Percentiles rank a stretch among this genome's conserved stretches.
Conservation (phyloP, 2,888 invertebrate genomes). For the Orthosia incerta region DNA sequence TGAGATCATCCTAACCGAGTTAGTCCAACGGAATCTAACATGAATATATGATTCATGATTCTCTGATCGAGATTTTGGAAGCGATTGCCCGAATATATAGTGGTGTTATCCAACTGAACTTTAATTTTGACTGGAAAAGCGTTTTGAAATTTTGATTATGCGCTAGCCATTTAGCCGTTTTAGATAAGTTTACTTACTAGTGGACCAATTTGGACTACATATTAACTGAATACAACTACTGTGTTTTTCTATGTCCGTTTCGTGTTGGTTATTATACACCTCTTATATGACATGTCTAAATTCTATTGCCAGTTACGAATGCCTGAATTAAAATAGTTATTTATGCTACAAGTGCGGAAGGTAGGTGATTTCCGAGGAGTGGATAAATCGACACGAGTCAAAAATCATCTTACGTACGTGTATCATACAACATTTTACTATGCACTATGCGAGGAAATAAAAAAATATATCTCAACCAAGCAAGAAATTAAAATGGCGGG, state of each 20-base stretch:
- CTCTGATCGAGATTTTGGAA: slow-evolving; percentile 38
- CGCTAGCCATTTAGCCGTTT: not conserved
- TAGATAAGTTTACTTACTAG: not conserved
- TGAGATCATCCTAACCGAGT: slow-evolving; percentile 43
- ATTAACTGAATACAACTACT: no score
- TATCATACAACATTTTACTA: no score
- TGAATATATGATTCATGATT: slow-evolving; percentile 57
- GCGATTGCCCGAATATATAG: slow-evolving; percentile 32
- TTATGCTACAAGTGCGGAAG: no score
- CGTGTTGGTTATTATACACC: not conserved
- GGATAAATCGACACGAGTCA: no score
- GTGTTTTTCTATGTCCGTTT: not conserved
- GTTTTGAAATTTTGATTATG: not conserved
- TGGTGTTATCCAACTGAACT: not conserved
- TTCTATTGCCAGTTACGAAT: not conserved
- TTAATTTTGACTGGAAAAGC: not conserved
- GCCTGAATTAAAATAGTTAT: not conserved
- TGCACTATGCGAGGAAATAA: no score
- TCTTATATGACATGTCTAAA: not conserved
- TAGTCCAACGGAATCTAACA: slow-evolving; percentile 44
- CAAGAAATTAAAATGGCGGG: no score
- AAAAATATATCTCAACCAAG: no score
- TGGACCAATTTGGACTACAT: not conserved
- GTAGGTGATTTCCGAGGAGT: no score
- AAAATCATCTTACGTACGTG: no score